Evolutionary conservation across 1,140 invertebrate species (phyloP).

Genomic region (Tetragnatha versicolor): DNA sequence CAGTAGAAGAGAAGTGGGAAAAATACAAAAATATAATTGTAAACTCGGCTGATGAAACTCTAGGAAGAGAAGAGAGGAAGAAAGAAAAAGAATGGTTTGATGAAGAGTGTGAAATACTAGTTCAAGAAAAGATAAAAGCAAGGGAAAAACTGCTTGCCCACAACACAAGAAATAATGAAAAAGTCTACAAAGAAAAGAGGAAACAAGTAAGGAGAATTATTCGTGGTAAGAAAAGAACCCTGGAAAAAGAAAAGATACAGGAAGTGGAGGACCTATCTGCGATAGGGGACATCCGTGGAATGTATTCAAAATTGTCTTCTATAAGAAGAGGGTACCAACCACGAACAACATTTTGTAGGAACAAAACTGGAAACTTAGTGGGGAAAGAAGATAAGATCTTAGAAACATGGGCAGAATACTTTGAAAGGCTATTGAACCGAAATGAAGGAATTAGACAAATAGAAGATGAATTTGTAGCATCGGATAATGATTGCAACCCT

Average conservation of each 20-base stretch:
- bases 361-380: background rate
- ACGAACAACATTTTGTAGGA: background rate
- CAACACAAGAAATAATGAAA: constrained; percentile 1
- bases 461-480: too few relatives aligned
- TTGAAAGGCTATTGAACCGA: constrained; percentile 24
- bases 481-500: background rate
- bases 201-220: background rate
- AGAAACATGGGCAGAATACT: constrained; percentile 5
- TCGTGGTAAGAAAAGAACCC: background rate
- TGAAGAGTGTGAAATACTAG: background rate
- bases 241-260: constrained; percentile 6
- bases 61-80: too few relatives aligned
- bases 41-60: too few relatives aligned
- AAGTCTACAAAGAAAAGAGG: background rate
- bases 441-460: background rate
- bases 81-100: background rate
- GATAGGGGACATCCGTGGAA: constrained; percentile 1
- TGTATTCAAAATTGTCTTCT: constrained; percentile 4
- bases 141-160: background rate
- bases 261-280: constrained; percentile 17
- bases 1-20: too few relatives aligned
- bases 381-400: background rate
- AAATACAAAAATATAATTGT: too few relatives aligned
- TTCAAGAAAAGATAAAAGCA: background rate
- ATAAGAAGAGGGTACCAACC: constrained; percentile 12